Base-by-base conservation (phyloP, 2,797 vertebrate species). In the Octomys mimax region DNA sequence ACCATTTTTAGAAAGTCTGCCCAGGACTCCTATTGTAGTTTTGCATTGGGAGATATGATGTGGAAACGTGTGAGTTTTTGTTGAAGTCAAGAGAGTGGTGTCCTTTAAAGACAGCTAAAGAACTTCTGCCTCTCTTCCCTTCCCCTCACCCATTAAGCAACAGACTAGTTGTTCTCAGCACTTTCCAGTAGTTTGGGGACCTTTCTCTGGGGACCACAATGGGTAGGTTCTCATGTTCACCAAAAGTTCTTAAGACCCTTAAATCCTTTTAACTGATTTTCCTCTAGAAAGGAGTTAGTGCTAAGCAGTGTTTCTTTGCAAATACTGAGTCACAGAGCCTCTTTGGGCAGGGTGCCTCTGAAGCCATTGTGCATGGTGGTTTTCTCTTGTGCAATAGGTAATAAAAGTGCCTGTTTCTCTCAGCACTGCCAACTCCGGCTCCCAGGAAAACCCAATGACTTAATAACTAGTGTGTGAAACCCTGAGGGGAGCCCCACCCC, bases 371-470 rank as follows among this genome's bases (percentile, higher is more conserved):
- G 36, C 77, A 57, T 0, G 62, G 24, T 82, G 33, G 70, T 70
- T 84, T 86, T 75, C 87, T 94, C 88, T 61, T 92, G 91, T 79
- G 89, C 88, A 62, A 42, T 0, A 68, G 85, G 79, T 68, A 87
- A 81, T 85, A 94, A 92, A 93, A 84, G 73, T 11, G 62, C 81
- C 91, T 75, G 62, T 18, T 88, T 71, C 87, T 92, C 82, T 42
- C 62, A 59, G 68, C 18, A 21, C 33, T 61, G 78, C 92, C 42
- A 49, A 21, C 92, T 87, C 79, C 68, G 87, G 57, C 57, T 90
- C 66, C 57, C 36, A 49, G 78, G 95, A 91, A 96, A 94, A 83
- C 88, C 79, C 26, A 11, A 14, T 78, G 85, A 46, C n/a, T 97
- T 96, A 68, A 59, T 91, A 52, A 66, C 57, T 81, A 66, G 24